Conservation (phyloP, 2,113 vertebrate species). For the Tragulus kanchil region DNA sequence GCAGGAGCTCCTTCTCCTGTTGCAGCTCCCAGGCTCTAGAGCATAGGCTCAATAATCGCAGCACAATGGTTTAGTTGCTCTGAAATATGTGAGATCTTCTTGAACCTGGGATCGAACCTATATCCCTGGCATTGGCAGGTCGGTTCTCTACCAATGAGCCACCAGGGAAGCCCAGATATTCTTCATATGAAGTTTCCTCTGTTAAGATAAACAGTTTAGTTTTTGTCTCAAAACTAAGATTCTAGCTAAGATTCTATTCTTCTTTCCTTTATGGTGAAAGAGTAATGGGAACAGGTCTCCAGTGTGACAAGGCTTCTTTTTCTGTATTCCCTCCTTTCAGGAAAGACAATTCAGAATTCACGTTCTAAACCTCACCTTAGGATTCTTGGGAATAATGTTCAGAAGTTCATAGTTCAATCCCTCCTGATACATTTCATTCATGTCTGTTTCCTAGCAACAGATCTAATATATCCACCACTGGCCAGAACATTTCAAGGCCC, state of each 20-base stretch:
- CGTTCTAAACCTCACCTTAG: not conserved
- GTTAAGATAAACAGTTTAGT: not conserved
- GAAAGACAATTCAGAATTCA: not conserved
- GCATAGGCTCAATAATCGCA: not conserved
- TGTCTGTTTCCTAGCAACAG: not conserved
- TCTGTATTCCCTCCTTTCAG: not conserved
- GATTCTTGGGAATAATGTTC: not conserved
- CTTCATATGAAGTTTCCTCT: not conserved
- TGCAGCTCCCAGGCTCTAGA: not conserved
- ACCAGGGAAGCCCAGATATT: not conserved
- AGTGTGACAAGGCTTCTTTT: not conserved
- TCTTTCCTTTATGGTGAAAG: not conserved
- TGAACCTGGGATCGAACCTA: not conserved
- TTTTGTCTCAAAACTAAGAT: not conserved
- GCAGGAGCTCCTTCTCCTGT: fast-evolving
- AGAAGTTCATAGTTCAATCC: not conserved
- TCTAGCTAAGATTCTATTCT: not conserved
- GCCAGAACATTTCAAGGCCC: not conserved
- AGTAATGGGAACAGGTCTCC: not conserved
- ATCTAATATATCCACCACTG: not conserved
- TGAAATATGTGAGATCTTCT: not conserved
- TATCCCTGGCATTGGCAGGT: not conserved
- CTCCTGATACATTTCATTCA: not conserved
- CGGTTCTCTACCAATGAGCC: not conserved
- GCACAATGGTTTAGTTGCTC: not conserved